Base-by-base conservation (phyloP, 64 coral and sea anemone species). In the Stylophora pistillata region DNA sequence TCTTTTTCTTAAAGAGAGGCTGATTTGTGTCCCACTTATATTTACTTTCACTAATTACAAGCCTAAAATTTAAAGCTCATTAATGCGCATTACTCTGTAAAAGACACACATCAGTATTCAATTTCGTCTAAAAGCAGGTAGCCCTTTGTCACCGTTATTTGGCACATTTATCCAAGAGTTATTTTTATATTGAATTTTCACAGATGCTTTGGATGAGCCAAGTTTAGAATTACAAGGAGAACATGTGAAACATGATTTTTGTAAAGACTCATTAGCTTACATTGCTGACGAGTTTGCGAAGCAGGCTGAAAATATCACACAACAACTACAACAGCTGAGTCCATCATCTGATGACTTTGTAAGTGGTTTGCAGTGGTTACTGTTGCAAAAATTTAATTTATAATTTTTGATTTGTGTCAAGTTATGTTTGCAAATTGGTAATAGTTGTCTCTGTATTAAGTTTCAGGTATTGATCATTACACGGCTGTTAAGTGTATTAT, bases 401-500 rank as follows among this genome's bases (percentile, higher is more conserved):
- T 13, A 59, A 1, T 4, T 59, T 2, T 18, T 60, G 21, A n/a
- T 23, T 23, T 20, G 23, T 20, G 10, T 10, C 21, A 66, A 10
- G n/a, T 25, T 23, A n/a, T 66, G 21, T 66, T 66, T n/a, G 25
- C 21, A 66, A 10, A n/a, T 10, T 23, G 23, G 25, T 9, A 66
- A 25, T 66, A 66, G 10, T 66, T 21, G 63, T 3, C 63, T 21
- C 17, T 79, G 26, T 58, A 3, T 59, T 37, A 27, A 83, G 80
- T 83, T 83, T 83, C 80, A 83, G 80, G 80, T 83, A 0, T 69
- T 83, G 80, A 83, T 83, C 16, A 23, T 83, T 5, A 83, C 80
- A 5, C 64, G 80, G 62, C 61, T 83, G 21, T 69, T 83, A 53
- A 52, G 80, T 63, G 21, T 83, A 26, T 34, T 83, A 3, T 83